A percentile compares a stretch with the other conserved stretches of the same genome.
Evolutionary conservation across 2,888 invertebrate genomes (phyloP).

Genomic region (Eumerus sabulonum): DNA sequence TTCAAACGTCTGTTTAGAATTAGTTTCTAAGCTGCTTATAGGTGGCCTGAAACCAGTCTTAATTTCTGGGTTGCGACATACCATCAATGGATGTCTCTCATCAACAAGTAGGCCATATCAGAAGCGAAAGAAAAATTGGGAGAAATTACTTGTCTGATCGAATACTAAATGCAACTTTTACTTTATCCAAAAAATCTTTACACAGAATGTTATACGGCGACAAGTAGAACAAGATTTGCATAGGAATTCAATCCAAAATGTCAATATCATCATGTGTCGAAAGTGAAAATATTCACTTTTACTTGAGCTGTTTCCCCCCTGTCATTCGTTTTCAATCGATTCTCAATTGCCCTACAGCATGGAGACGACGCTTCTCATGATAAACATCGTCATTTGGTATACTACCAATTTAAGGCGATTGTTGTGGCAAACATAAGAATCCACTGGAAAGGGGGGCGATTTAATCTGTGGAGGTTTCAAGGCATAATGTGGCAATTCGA

Average conservation of each 20-base stretch:
- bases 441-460: slow-evolving; percentile 1
- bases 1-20: slow-evolving; percentile 7
- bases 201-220: too few species aligned
- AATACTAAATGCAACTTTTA: slow-evolving; percentile 61
- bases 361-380: too few species aligned
- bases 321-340: too few species aligned
- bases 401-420: too few species aligned
- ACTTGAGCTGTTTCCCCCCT: slow-evolving; percentile 10
- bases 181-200: slow-evolving; percentile 54
- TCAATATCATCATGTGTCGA: slow-evolving; percentile 19
- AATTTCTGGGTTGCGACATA: slow-evolving; percentile 11
- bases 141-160: slow-evolving; percentile 7
- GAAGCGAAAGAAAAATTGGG: slow-evolving; percentile 13
- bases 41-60: neutral
- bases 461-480: slow-evolving; percentile 34
- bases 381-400: too few species aligned
- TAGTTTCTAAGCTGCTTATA: slow-evolving; percentile 40
- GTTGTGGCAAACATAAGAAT: too few species aligned
- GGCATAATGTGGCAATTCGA: slow-evolving; percentile 37
- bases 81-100: slow-evolving; percentile 20
- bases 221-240: slow-evolving; percentile 57
- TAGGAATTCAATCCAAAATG: slow-evolving; percentile 40
- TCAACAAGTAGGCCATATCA: slow-evolving; percentile 25
- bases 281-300: slow-evolving; percentile 63
- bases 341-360: too few species aligned